Percentiles rank a stretch among this genome's conserved stretches.
Conservation (phyloP, 2,888 invertebrate species). For the Antheraea assamensis region DNA sequence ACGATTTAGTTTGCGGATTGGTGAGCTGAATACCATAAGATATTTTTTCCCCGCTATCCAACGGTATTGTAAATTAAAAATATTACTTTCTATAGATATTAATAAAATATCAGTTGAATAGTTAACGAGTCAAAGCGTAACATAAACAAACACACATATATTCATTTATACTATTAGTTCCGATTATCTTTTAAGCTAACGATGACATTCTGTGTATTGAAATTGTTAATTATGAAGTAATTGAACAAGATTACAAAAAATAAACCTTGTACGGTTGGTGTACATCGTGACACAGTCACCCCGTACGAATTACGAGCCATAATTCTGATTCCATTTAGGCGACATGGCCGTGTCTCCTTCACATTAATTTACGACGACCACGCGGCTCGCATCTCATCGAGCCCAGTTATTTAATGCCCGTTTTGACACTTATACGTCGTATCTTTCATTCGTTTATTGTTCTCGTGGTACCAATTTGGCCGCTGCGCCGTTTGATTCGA, state of each 20-base stretch:
- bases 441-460: slow-evolving; percentile 65
- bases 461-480: slow-evolving; percentile 62
- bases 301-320: slow-evolving; percentile 71
- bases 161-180: slow-evolving; percentile 43
- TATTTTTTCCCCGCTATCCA: too few species aligned
- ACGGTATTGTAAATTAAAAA: too few species aligned
- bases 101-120: too few species aligned
- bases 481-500: slow-evolving; percentile 56
- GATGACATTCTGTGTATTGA: too few species aligned
- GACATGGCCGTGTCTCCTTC: slow-evolving; percentile 61
- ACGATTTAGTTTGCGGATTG: too few species aligned
- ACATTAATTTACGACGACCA: slow-evolving; percentile 78
- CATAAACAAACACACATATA: too few species aligned
- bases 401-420: slow-evolving; percentile 71
- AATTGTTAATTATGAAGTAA: too few species aligned
- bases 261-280: slow-evolving; percentile 16
- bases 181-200: slow-evolving; percentile 4
- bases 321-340: slow-evolving; percentile 78
- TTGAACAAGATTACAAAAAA: too few species aligned
- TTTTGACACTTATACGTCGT: slow-evolving; percentile 75
- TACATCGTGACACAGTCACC: slow-evolving; percentile 51
- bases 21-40: too few species aligned
- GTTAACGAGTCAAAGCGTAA: too few species aligned
- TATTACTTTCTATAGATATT: too few species aligned
- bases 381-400: slow-evolving; percentile 69